Percentiles rank a stretch among this genome's conserved stretches.
Evolutionary conservation across 2,797 vertebrate species (phyloP).

Genomic region (Mallotus villosus): DNA sequence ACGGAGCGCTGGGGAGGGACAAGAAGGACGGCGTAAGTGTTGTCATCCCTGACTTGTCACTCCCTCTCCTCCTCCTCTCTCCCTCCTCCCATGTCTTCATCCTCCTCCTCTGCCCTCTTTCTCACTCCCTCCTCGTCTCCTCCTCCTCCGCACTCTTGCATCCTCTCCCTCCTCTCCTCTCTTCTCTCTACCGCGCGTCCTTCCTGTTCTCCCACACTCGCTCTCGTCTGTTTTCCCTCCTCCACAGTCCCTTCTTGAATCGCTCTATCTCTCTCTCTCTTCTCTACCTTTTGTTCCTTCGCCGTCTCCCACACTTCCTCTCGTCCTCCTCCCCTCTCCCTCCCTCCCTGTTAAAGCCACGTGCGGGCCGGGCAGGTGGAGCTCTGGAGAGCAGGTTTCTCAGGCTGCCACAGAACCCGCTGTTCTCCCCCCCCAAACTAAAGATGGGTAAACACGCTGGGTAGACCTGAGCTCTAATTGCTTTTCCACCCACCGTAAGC

Average conservation of each 20-base stretch:
- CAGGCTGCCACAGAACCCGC: background rate
- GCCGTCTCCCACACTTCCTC: background rate
- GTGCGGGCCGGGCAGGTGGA: too few species aligned
- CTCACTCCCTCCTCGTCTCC: background rate
- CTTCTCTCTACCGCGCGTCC: background rate
- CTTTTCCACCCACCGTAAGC: background rate
- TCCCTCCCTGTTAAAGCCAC: too few species aligned
- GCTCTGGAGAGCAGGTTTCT: background rate
- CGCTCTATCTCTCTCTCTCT: background rate
- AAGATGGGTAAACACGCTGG: background rate
- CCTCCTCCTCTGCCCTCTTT: background rate
- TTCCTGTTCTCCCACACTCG: background rate
- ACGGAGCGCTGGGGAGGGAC: slow-evolving; percentile 93
- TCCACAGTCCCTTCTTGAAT: background rate
- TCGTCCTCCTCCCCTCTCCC: too few species aligned
- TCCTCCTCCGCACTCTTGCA: too few species aligned
- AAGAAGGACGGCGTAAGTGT: slow-evolving; percentile 91
- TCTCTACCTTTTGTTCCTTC: background rate
- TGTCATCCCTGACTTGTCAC: background rate
- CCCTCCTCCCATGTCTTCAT: background rate
- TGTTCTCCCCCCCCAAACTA: background rate
- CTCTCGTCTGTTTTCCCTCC: background rate
- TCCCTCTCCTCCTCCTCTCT: background rate
- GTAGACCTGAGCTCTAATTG: background rate
- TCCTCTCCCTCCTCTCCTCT: background rate